phyloP scores from a whole-genome alignment of 2,113 vertebrate species.

The Hippolais icterina region DNA sequence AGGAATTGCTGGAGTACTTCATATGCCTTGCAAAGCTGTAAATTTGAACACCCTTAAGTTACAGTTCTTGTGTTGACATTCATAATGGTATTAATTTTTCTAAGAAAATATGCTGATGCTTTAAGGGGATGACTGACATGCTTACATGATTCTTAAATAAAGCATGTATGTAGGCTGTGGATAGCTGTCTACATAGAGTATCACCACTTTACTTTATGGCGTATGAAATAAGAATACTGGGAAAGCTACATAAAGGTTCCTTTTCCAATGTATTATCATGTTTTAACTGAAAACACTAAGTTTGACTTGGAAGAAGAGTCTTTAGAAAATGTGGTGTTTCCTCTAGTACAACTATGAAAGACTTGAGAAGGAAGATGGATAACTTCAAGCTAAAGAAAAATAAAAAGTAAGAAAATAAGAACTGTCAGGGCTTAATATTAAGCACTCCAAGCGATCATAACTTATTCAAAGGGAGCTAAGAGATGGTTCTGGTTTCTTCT shows the following conservation, averaged over 20 bases:
- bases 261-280: background rate
- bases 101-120: background rate
- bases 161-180: background rate
- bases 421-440: background rate
- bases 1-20: background rate
- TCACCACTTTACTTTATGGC: background rate
- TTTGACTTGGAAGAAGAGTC: background rate
- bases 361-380: background rate
- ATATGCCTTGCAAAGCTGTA: background rate
- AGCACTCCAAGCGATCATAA: background rate
- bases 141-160: background rate
- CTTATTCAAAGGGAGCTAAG: background rate
- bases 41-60: background rate
- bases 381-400: background rate
- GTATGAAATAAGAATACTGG: background rate
- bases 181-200: background rate
- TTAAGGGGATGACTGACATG: background rate
- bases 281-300: background rate
- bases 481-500: background rate
- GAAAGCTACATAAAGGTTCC: background rate
- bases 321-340: background rate
- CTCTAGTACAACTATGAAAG: background rate
- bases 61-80: background rate
- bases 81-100: background rate
- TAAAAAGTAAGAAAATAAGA: background rate